Evolutionary conservation across 2,888 invertebrate species (phyloP).

Genomic region (Drosophila atripex): DNA sequence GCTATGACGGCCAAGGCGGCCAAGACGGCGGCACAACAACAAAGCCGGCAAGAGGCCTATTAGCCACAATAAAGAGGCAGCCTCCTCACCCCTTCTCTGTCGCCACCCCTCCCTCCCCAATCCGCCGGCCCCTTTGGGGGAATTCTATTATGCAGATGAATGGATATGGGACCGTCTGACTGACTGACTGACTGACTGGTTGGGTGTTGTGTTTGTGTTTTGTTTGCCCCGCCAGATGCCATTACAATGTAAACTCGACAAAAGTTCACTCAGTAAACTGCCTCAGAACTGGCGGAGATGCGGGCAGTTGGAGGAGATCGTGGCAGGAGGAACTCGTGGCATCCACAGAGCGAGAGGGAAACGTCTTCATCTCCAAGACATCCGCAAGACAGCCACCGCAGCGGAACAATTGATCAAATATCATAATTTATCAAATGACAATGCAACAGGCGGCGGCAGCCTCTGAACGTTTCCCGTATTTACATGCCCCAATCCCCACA

Average conservation of each 20-base stretch:
- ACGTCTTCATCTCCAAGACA: conserved; percentile 51
- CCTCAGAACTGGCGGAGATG: conserved; percentile 48
- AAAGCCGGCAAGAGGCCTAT: conserved; percentile 72
- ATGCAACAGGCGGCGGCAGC: conserved; percentile 64
- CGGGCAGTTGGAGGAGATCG: conserved; percentile 38
- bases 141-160: conserved; percentile 77
- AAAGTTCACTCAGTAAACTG: conserved; percentile 72
- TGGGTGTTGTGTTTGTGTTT: conserved; percentile 43
- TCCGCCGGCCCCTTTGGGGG: background rate
- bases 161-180: conserved; percentile 41
- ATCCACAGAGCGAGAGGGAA: conserved; percentile 49
- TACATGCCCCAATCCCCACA: conserved; percentile 76
- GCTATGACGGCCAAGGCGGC: conserved; percentile 53
- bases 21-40: conserved; percentile 69
- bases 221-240: conserved; percentile 75
- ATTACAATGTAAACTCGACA: conserved; percentile 79
- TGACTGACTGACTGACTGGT: conserved; percentile 22
- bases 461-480: conserved; percentile 68
- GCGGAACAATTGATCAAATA: conserved; percentile 81
- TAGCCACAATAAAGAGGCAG: conserved; percentile 76
- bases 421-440: conserved; percentile 81
- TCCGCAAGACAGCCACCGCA: conserved; percentile 26
- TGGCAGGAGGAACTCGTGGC: conserved; percentile 29
- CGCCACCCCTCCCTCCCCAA: background rate
- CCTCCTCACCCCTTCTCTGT: conserved; percentile 9